phyloP scores from a whole-genome alignment of 2,888 invertebrate species.

The Drosophila demipolita region DNA sequence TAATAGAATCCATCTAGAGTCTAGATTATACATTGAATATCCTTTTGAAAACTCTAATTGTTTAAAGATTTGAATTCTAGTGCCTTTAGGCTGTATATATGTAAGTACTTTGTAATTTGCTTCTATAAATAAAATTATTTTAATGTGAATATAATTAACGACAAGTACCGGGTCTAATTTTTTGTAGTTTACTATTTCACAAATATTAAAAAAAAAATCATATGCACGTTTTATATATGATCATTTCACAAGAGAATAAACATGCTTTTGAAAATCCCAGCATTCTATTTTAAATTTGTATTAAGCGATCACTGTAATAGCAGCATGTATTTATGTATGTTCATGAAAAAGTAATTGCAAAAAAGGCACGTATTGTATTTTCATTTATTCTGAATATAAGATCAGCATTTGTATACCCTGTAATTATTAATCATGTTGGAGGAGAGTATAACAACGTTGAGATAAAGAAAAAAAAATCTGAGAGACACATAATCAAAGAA shows the following conservation, averaged over 20 bases:
- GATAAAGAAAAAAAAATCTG: no score
- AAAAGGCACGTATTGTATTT: conserved; percentile 7
- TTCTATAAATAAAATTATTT: not conserved
- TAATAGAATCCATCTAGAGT: not conserved
- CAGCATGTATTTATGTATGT: not conserved
- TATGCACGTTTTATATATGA: not conserved
- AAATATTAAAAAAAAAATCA: not conserved
- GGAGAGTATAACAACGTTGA: not conserved
- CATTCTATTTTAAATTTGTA: not conserved
- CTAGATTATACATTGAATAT: not conserved
- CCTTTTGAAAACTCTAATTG: not conserved
- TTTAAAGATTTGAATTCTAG: not conserved
- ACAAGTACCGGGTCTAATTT: not conserved
- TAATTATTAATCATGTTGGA: not conserved
- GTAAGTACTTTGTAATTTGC: not conserved
- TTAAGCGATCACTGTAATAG: not conserved
- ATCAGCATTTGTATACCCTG: not conserved
- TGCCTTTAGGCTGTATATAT: not conserved
- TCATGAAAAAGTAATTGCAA: not conserved
- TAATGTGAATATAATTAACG: not conserved
- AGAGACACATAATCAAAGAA: not conserved
- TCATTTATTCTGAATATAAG: not conserved
- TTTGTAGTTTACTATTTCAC: not conserved
- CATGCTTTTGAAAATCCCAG: not conserved
- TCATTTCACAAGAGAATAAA: not conserved